Conservation (phyloP, 2,797 vertebrate genomes). For the Cynopterus sphinx region DNA sequence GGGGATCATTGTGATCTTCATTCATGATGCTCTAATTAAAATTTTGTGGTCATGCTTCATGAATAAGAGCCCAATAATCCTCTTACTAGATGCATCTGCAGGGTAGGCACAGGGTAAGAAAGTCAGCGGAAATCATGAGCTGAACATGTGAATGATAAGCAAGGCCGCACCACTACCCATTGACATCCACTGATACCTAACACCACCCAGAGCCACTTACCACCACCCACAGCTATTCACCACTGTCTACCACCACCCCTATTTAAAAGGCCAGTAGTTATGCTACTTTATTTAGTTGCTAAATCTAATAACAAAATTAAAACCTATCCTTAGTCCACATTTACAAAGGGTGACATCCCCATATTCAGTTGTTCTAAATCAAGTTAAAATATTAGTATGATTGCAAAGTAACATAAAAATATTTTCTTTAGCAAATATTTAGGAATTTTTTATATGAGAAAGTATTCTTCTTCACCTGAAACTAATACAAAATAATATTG, state of each 20-base stretch:
- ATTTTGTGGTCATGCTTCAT: constrained; percentile 66
- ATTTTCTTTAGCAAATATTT: background rate
- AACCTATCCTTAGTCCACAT: background rate
- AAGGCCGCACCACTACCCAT: background rate
- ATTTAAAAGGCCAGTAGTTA: background rate
- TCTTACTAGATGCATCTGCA: background rate
- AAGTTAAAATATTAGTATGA: background rate
- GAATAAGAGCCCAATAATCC: constrained; percentile 55
- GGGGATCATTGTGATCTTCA: constrained; percentile 66
- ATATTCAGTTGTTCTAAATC: background rate
- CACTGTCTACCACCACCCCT: background rate
- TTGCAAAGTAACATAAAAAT: background rate
- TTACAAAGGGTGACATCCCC: background rate
- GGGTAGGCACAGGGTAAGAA: background rate
- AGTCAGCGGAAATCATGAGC: background rate
- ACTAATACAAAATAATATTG: no score
- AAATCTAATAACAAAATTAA: background rate
- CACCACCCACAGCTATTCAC: no score
- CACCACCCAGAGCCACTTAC: background rate
- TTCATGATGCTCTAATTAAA: constrained; percentile 75
- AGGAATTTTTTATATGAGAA: background rate
- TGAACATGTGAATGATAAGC: background rate
- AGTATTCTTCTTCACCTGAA: background rate
- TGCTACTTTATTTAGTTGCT: background rate
- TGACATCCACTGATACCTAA: background rate